phyloP scores from a whole-genome alignment of 1,140 invertebrate species.

The Drosophila mauritiana region DNA sequence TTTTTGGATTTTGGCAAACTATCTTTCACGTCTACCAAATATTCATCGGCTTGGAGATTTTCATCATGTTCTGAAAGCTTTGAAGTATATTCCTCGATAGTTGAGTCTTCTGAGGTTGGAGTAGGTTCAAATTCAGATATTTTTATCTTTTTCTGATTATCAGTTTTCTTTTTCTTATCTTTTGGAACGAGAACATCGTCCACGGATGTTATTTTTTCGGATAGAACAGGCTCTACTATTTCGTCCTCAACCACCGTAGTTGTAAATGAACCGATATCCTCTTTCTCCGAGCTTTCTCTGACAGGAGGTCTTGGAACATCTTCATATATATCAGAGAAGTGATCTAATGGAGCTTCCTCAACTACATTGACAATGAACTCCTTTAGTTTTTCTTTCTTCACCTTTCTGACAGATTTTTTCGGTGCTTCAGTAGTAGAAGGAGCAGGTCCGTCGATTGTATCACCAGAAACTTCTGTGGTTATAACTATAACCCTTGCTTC shows the following conservation, averaged over 20 bases:
- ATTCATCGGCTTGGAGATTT: constrained; percentile 23
- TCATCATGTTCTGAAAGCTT: constrained; percentile 39
- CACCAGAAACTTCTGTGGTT: constrained; percentile 68
- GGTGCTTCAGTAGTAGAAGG: constrained; percentile 57
- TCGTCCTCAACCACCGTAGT: constrained; percentile 62
- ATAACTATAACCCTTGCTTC: constrained; percentile 76
- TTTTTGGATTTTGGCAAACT: constrained; percentile 51
- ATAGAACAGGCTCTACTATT: constrained; percentile 5
- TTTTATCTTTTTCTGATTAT: constrained; percentile 74
- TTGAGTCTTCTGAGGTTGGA: constrained; percentile 4
- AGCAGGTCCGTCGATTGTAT: constrained; percentile 26
- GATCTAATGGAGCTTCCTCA: constrained; percentile 65
- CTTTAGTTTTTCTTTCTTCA: constrained; percentile 70
- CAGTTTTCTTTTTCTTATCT: constrained; percentile 74
- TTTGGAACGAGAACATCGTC: constrained; percentile 15
- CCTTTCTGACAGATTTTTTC: constrained; percentile 69
- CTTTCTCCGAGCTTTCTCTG: constrained; percentile 12
- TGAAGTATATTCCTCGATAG: not conserved
- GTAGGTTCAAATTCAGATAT: constrained; percentile 39
- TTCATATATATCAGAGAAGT: constrained; percentile 53
- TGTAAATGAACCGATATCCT: constrained; percentile 39
- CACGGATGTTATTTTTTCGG: constrained; percentile 31
- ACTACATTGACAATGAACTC: constrained; percentile 69
- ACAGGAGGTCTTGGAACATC: constrained; percentile 12
- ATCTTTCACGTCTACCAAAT: constrained; percentile 44